phyloP scores from a whole-genome alignment of 1,140 invertebrate genomes.

The Drosophila sechellia region DNA sequence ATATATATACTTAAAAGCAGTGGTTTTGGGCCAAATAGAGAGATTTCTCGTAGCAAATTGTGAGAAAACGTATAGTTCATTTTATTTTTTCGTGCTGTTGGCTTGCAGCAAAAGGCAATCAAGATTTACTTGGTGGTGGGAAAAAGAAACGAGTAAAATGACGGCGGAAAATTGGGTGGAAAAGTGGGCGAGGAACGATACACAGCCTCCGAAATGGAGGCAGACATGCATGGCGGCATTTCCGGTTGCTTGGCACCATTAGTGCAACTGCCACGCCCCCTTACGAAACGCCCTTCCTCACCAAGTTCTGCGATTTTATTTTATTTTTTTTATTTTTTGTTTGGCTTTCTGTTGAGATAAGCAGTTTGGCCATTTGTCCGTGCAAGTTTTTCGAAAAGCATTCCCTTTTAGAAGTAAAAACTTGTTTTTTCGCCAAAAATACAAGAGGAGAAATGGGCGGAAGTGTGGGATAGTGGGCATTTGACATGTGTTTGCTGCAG shows the following conservation, averaged over 20 bases:
- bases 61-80: slow-evolving; percentile 26
- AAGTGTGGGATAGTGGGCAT: slow-evolving; percentile 19
- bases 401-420: slow-evolving; percentile 68
- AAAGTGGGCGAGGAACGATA: slow-evolving; percentile 39
- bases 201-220: slow-evolving; percentile 75
- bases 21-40: background rate
- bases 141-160: background rate
- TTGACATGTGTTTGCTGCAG: slow-evolving; percentile 80
- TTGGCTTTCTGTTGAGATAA: slow-evolving; percentile 79
- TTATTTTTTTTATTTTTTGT: slow-evolving; percentile 30
- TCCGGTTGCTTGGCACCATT: slow-evolving; percentile 81
- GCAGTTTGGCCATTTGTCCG: slow-evolving; percentile 63
- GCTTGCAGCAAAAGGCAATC: slow-evolving; percentile 76
- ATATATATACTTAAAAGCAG: slow-evolving; percentile 1
- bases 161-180: background rate
- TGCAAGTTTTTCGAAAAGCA: slow-evolving; percentile 42
- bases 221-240: slow-evolving; percentile 82
- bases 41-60: slow-evolving; percentile 18
- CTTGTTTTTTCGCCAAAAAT: slow-evolving; percentile 64
- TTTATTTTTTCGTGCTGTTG: slow-evolving; percentile 37
- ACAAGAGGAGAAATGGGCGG: background rate
- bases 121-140: slow-evolving; percentile 48
- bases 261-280: slow-evolving; percentile 74
- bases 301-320: background rate
- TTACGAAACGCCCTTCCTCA: slow-evolving; percentile 20